phyloP scores from a whole-genome alignment of 37 sponge, comb jelly and placozoan genomes.

The Diacarnus erythraeanus region DNA sequence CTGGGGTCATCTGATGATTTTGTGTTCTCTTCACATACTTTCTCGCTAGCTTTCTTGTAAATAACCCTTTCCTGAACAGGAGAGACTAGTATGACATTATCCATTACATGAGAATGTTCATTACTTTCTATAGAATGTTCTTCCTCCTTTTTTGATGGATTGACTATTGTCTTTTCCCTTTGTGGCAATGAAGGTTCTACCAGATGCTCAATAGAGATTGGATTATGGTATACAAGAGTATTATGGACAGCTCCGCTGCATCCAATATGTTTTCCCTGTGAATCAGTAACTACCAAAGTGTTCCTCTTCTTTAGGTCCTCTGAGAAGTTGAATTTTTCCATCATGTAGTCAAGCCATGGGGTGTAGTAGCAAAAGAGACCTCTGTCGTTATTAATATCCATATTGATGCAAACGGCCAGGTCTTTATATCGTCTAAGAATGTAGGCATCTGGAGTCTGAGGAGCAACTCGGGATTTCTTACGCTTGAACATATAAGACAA shows the following conservation, averaged over 20 bases:
- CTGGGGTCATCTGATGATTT: too few species aligned
- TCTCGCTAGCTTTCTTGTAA: too few species aligned
- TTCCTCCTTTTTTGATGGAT: too few species aligned
- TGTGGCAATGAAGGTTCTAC: too few species aligned
- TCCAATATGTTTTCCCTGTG: conserved; percentile 4
- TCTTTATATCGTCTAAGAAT: conserved; percentile 42
- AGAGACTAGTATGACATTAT: background rate
- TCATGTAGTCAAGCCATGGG: conserved; percentile 47
- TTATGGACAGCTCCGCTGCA: background rate
- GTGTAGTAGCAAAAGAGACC: conserved; percentile 36
- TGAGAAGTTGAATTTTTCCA: conserved; percentile 14
- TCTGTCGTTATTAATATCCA: conserved; percentile 21
- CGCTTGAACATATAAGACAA: conserved; percentile 34
- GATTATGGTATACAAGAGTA: conserved; percentile 4
- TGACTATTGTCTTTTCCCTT: too few species aligned
- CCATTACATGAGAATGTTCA: background rate
- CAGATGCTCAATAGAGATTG: too few species aligned
- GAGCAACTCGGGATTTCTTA: conserved; percentile 5
- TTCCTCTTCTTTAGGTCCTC: conserved; percentile 6
- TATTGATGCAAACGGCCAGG: conserved; percentile 30
- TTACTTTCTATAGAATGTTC: background rate
- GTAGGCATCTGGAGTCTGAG: conserved; percentile 25
- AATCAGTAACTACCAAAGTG: background rate
- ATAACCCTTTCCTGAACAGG: background rate
- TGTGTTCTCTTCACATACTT: too few species aligned